Conservation (phyloP, 2,797 vertebrate genomes). For the Artibeus lituratus region DNA sequence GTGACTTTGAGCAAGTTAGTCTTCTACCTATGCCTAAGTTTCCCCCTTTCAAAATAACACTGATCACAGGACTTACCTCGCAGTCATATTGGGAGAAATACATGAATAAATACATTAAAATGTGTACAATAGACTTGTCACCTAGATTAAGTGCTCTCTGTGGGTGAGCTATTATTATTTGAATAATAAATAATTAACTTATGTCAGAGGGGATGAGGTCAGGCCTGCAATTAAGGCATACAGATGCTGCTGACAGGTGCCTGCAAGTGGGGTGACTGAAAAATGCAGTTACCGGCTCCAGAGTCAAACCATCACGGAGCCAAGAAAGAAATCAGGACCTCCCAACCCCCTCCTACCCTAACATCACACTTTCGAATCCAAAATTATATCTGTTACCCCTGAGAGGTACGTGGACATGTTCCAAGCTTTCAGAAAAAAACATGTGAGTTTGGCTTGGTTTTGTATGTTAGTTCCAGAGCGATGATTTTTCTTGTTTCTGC, state of each 20-base stretch:
- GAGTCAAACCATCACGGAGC: background rate
- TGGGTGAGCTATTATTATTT: background rate
- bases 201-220: background rate
- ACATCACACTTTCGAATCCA: conserved; percentile 6
- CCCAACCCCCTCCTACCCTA: background rate
- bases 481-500: conserved; percentile 23
- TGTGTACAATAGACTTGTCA: background rate
- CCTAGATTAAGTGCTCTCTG: background rate
- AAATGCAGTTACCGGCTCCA: background rate
- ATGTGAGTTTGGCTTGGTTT: conserved; percentile 15
- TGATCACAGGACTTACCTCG: background rate
- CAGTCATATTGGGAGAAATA: background rate
- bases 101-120: background rate
- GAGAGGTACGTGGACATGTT: background rate
- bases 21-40: background rate
- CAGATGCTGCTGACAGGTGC: background rate
- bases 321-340: background rate
- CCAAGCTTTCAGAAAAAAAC: conserved; percentile 21
- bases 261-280: background rate
- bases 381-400: conserved; percentile 48
- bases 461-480: background rate
- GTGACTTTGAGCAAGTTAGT: background rate
- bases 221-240: background rate
- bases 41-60: background rate
- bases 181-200: conserved; percentile 15